These are phyloP conservation scores for Chitala chitala DNA, from an alignment of 2,113 vertebrate genomes.

Conservation along the genomic window DNA sequence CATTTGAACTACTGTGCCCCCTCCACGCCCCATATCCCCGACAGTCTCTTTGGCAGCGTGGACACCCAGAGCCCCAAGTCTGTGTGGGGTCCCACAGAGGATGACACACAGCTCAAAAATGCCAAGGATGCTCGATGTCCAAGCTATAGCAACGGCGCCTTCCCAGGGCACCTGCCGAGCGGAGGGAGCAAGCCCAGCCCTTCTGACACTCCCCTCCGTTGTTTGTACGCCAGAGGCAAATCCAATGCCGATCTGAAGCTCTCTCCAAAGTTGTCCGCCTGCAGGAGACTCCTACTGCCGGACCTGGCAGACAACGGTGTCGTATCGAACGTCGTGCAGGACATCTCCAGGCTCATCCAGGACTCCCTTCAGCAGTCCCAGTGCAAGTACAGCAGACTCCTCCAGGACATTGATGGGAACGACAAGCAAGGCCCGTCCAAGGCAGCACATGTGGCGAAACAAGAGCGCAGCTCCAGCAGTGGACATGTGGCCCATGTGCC, in stretches of 20 bases:
- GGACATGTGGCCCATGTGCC: conserved; percentile 61
- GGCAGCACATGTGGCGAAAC: conserved; percentile 42
- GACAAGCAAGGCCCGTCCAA: conserved; percentile 54
- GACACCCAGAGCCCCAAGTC: conserved; percentile 67
- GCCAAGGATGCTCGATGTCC: conserved; percentile 64
- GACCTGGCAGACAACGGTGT: conserved; percentile 59
- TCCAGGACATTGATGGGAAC: conserved; percentile 51
- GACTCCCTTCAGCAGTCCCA: conserved; percentile 66
- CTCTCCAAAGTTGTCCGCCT: conserved; percentile 71
- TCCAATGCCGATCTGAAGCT: conserved; percentile 55
- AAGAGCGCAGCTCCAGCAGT: conserved; percentile 46
- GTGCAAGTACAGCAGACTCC: conserved; percentile 46
- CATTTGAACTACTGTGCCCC: conserved; percentile 92
- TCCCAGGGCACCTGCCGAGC: conserved; percentile 52
- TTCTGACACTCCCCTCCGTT: conserved; percentile 65
- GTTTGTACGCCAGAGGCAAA: conserved; percentile 43
- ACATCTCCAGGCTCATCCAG: conserved; percentile 69
- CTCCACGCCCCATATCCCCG: conserved; percentile 70
- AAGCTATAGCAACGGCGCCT: conserved; percentile 37
- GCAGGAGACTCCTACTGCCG: conserved; percentile 71
- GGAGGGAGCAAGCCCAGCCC: conserved; percentile 58
- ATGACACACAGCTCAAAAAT: conserved; percentile 68
- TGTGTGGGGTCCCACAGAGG: conserved; percentile 61
- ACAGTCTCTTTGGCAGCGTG: conserved; percentile 62
- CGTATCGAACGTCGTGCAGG: conserved; percentile 64